Evolutionary conservation across 2,797 vertebrate species (phyloP).

Genomic region (Xenopus petersii): DNA sequence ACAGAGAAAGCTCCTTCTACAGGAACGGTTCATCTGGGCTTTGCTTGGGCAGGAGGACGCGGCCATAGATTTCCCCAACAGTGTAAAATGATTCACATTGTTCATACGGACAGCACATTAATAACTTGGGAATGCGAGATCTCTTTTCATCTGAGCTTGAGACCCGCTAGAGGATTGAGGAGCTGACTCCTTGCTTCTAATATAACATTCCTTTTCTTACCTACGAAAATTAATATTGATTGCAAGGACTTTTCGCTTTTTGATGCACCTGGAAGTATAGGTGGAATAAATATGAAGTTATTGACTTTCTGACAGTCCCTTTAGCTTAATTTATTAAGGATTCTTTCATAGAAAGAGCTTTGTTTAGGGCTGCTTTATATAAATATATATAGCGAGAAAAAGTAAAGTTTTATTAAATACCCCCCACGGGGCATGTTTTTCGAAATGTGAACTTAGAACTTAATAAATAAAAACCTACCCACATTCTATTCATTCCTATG

Average conservation of each 20-base stretch:
- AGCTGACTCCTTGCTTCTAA: slow-evolving; percentile 75
- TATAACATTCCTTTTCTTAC: slow-evolving; percentile 54
- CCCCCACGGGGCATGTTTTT: too few relatives aligned
- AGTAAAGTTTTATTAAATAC: too few relatives aligned
- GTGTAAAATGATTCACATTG: slow-evolving; percentile 74
- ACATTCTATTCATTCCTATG: too few relatives aligned
- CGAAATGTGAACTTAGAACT: too few relatives aligned
- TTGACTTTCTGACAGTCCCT: slow-evolving; percentile 54
- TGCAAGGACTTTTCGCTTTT: slow-evolving; percentile 56
- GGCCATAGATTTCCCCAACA: slow-evolving; percentile 75
- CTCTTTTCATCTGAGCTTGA: slow-evolving; percentile 76
- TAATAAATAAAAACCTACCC: too few relatives aligned
- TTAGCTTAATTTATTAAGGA: too few relatives aligned
- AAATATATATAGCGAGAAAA: too few relatives aligned
- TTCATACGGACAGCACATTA: slow-evolving; percentile 85
- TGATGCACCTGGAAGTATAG: slow-evolving; percentile 56
- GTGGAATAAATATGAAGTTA: slow-evolving; percentile 62
- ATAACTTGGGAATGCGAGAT: slow-evolving; percentile 77
- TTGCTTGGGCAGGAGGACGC: slow-evolving; percentile 54
- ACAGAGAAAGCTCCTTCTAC: slow-evolving; percentile 2
- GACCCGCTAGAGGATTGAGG: slow-evolving; percentile 67
- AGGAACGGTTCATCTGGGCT: slow-evolving; percentile 50
- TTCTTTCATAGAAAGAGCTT: too few relatives aligned
- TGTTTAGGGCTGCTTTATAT: too few relatives aligned
- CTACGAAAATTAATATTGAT: slow-evolving; percentile 66